Evolutionary conservation across 2,888 invertebrate genomes (phyloP).

Genomic region (Mythimna ferrago): DNA sequence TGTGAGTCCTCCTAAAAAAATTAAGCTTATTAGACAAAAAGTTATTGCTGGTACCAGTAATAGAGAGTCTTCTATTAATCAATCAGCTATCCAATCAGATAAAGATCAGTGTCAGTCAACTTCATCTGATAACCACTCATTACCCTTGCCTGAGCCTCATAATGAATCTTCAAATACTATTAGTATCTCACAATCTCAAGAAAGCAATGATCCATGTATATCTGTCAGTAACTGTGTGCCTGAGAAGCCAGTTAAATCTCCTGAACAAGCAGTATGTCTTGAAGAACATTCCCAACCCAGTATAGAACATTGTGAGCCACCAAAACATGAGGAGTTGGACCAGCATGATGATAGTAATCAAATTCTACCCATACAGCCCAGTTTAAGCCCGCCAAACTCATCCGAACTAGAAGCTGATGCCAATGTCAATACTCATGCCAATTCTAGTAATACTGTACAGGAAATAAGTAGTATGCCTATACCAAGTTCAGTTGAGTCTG

Average conservation of each 20-base stretch:
- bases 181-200: constrained; percentile 65
- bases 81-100: constrained; percentile 63
- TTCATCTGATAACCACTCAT: constrained; percentile 73
- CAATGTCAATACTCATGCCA: constrained; percentile 39
- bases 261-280: constrained; percentile 34
- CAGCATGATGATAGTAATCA: constrained; percentile 42
- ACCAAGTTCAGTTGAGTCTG: constrained; percentile 16
- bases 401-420: constrained; percentile 42
- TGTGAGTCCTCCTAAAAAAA: constrained; percentile 85
- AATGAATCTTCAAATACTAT: constrained; percentile 65
- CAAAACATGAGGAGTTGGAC: constrained; percentile 26
- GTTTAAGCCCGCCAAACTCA: constrained; percentile 31
- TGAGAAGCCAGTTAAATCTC: constrained; percentile 37
- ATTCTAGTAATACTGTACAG: constrained; percentile 49
- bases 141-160: constrained; percentile 62
- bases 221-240: constrained; percentile 45
- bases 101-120: constrained; percentile 84
- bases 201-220: constrained; percentile 37
- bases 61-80: constrained; percentile 70
- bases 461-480: constrained; percentile 37
- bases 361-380: constrained; percentile 48
- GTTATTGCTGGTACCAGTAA: constrained; percentile 71
- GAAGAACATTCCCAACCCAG: constrained; percentile 60
- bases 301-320: constrained; percentile 31
- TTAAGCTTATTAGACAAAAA: constrained; percentile 88